phyloP scores from a whole-genome alignment of 2,888 invertebrate species.

The Scaptomyza reducta region DNA sequence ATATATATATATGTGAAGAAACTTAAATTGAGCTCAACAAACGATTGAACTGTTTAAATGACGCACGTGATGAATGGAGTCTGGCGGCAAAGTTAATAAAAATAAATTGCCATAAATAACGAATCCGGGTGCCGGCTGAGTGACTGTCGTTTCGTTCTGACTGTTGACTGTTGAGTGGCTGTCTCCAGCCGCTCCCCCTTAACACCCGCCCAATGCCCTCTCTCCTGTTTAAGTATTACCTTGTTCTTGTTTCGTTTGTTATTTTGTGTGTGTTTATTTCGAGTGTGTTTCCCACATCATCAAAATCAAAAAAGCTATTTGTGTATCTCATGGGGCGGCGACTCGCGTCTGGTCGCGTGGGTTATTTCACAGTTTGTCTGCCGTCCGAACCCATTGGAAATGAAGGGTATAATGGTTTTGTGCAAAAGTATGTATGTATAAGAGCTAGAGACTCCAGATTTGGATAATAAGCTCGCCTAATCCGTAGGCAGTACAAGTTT shows the following conservation, averaged over 20 bases:
- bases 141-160: conserved; percentile 19
- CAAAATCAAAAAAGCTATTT: conserved; percentile 22
- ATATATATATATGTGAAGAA: background rate
- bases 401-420: no score
- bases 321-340: conserved; percentile 56
- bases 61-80: conserved; percentile 76
- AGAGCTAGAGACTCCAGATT: no score
- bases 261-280: conserved; percentile 45
- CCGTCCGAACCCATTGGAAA: no score
- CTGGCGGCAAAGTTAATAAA: conserved; percentile 44
- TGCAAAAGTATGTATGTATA: no score
- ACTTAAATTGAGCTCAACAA: conserved; percentile 10
- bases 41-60: conserved; percentile 75
- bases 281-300: conserved; percentile 76
- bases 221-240: conserved; percentile 10
- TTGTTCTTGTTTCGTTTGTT: conserved; percentile 58
- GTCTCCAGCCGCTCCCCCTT: conserved; percentile 11
- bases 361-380: conserved; percentile 62
- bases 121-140: conserved; percentile 70
- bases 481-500: no score
- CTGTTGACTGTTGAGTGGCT: conserved; percentile 43
- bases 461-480: no score
- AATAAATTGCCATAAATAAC: conserved; percentile 71
- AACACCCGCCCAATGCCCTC: background rate
- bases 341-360: conserved; percentile 65